Conservation (phyloP, 2,797 vertebrate species). For the Avahi laniger region DNA sequence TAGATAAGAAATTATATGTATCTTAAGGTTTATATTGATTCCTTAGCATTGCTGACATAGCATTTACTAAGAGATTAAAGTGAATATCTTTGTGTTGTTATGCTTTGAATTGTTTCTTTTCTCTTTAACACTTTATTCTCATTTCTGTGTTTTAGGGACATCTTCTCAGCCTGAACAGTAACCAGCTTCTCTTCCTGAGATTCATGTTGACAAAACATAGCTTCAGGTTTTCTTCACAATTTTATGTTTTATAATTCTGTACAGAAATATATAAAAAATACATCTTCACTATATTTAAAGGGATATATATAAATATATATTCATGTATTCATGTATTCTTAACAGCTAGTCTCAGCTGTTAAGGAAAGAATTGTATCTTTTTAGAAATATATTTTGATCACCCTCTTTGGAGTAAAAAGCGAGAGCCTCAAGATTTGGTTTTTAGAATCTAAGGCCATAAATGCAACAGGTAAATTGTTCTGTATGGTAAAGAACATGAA, state of each 20-base stretch:
- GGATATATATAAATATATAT: not conserved
- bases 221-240: not conserved
- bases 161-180: not conserved
- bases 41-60: not conserved
- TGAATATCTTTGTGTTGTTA: not conserved
- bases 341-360: not conserved
- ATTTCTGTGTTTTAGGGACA: not conserved
- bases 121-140: not conserved
- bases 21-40: not conserved
- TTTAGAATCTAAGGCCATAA: not conserved
- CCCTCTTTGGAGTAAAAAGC: not conserved
- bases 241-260: not conserved
- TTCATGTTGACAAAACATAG: not conserved
- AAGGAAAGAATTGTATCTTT: not conserved
- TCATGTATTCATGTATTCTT: not conserved
- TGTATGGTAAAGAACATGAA: not conserved
- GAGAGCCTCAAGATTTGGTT: not conserved
- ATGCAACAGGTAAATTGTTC: not conserved
- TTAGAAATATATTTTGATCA: not conserved
- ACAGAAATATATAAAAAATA: not conserved
- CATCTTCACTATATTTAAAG: not conserved
- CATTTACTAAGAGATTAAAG: conserved; percentile 4
- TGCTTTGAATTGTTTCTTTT: not conserved
- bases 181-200: not conserved
- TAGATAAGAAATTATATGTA: not conserved